A percentile compares a stretch with the other conserved stretches of the same genome.
phyloP scores from a whole-genome alignment of 2,888 invertebrate genomes.

The Tribolium freemani region DNA sequence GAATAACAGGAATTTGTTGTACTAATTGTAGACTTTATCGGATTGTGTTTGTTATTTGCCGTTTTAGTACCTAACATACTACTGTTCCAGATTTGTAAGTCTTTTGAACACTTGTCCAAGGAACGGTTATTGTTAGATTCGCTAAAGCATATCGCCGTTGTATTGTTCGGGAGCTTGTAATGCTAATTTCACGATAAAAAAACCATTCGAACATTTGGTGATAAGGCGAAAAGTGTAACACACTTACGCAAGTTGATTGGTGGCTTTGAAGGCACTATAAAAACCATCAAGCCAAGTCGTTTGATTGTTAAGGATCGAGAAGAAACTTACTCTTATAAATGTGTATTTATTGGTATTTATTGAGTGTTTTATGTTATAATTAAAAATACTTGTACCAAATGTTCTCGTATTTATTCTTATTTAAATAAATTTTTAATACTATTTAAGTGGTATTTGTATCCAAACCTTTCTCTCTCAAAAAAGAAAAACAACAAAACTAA shows the following conservation, averaged over 20 bases:
- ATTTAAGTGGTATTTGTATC: too few species aligned
- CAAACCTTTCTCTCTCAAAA: too few species aligned
- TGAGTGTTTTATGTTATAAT: too few species aligned
- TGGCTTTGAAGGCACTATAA: not conserved
- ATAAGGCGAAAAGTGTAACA: not conserved
- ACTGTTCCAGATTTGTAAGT: not conserved
- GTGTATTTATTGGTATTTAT: too few species aligned
- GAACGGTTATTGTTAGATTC: not conserved
- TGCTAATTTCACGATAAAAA: not conserved
- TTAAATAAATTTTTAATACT: too few species aligned
- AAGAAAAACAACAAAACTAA: too few species aligned
- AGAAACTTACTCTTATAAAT: too few species aligned
- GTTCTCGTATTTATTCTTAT: too few species aligned
- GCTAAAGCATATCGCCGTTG: not conserved
- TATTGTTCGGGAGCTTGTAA: not conserved
- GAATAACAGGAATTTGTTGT: constrained; percentile 37
- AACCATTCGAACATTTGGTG: not conserved
- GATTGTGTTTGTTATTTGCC: constrained; percentile 22
- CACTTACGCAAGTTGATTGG: not conserved
- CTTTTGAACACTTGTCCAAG: not conserved
- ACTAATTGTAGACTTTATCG: constrained; percentile 41
- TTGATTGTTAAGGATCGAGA: too few species aligned
- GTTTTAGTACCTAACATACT: constrained; percentile 3
- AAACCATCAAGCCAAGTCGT: too few species aligned
- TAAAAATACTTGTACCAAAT: too few species aligned